Base-by-base conservation (phyloP, 2,113 vertebrate species). In the Pleuronectes platessa region DNA sequence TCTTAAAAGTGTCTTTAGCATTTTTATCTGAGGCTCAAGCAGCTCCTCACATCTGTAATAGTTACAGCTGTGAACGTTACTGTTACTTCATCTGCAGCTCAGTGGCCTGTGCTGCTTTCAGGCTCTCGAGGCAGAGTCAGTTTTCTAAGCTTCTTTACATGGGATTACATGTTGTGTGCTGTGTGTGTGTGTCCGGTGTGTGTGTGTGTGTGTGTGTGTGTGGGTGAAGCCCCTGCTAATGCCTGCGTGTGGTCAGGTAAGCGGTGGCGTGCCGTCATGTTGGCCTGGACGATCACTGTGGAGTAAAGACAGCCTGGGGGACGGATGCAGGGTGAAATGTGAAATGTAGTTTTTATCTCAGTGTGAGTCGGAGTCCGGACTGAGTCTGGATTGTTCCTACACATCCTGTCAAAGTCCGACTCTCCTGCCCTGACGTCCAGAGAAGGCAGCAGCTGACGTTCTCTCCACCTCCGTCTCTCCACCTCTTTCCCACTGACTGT, bases 401-500 rank as follows among this genome's bases (percentile, higher is more conserved):
- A 8, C 31, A 0, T 31, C 31, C 31, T 31, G 18, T 37, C 8
- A 37, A 8, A 37, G 35, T 37, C 35, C 2, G 35, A 37, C 35
- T 37, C 35, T 37, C 51, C 20, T n/a, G 51, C 20, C 20, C n/a
- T 12, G 9, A 37, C 35, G 1, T 37, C 35, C 35, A 37, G 9
- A 10, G 35, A 10, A 37, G 2, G 35, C 35, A 37, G 35, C 35
- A 2, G 35, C 35, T 37, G 35, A 37, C 35, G 35, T 37, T 64
- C 40, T 31, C 51, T 10, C 66, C 53, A 18, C 51, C 51, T 74
- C 59, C 1, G 8, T n/a, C 51, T 45, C 20, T 56, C 47, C 54
- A 4, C 70, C 53, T 68, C 55, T 61, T 78, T 61, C 47, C 51
- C 66, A 31, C 63, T 54, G 62, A 31, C 55, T 54, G 63, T 61